Conservation (phyloP, 2,797 vertebrate genomes). For the Chelonia mydas region DNA sequence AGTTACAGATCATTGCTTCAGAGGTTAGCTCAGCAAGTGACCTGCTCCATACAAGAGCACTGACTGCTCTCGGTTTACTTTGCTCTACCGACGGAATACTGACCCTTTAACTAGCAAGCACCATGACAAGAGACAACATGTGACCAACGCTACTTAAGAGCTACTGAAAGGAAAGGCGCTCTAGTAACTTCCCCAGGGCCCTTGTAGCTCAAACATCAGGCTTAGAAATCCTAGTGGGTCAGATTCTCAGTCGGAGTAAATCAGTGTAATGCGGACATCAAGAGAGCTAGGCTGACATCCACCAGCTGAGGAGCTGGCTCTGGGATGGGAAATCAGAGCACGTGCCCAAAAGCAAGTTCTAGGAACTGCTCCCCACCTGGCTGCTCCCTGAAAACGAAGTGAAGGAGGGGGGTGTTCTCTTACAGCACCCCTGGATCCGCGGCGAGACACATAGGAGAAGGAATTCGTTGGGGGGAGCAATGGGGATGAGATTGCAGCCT, state of each 20-base stretch:
- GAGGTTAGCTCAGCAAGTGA: neutral
- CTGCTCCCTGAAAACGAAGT: neutral
- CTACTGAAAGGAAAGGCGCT: neutral
- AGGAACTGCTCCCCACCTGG: neutral
- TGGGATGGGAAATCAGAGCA: neutral
- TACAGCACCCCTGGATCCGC: neutral
- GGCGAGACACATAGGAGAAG: neutral
- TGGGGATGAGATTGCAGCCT: neutral
- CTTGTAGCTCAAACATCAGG: rapidly evolving
- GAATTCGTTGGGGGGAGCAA: rapidly evolving
- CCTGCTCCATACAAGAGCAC: neutral
- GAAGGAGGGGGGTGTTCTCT: neutral
- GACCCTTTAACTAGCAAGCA: neutral
- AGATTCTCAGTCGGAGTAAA: neutral
- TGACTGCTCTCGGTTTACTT: neutral
- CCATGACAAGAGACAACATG: neutral
- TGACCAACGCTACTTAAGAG: neutral
- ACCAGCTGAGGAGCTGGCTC: neutral
- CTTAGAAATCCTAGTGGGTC: neutral
- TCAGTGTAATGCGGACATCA: neutral
- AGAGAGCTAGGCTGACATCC: neutral
- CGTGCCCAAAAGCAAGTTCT: neutral
- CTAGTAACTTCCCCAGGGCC: rapidly evolving
- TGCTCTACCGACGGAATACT: neutral
- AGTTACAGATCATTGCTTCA: neutral